phyloP scores from a whole-genome alignment of 2,797 vertebrate genomes.

The Enteromius argenteus region DNA sequence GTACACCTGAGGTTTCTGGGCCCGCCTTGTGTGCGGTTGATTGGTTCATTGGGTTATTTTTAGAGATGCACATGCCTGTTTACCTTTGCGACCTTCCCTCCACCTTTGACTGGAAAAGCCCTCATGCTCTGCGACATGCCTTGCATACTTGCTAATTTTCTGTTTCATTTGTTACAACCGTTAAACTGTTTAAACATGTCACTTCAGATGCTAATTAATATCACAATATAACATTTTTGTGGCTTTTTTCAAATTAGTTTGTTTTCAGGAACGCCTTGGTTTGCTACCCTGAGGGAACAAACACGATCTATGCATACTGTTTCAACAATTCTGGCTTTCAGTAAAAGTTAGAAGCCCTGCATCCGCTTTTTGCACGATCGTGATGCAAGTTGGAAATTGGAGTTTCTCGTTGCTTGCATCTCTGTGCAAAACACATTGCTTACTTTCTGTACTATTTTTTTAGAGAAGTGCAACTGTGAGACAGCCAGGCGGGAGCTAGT shows the following conservation, averaged over 20 bases:
- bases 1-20: slow-evolving; percentile 42
- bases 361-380: background rate
- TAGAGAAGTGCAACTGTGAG: background rate
- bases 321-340: background rate
- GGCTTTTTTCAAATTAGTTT: slow-evolving; percentile 27
- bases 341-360: background rate
- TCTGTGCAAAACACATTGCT: background rate
- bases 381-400: background rate
- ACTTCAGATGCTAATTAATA: slow-evolving; percentile 20
- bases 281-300: background rate
- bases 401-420: background rate
- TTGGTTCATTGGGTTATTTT: slow-evolving; percentile 54
- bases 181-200: background rate
- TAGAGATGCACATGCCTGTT: slow-evolving; percentile 41
- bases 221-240: slow-evolving; percentile 4
- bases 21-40: slow-evolving; percentile 19
- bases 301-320: background rate
- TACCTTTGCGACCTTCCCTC: background rate
- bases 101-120: slow-evolving; percentile 15
- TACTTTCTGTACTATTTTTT: background rate
- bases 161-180: background rate
- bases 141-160: slow-evolving; percentile 7
- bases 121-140: slow-evolving; percentile 8
- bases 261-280: background rate
- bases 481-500: background rate